Evolutionary conservation across 2,113 vertebrate genomes (phyloP).

Genomic region (Oryzias javanicus): DNA sequence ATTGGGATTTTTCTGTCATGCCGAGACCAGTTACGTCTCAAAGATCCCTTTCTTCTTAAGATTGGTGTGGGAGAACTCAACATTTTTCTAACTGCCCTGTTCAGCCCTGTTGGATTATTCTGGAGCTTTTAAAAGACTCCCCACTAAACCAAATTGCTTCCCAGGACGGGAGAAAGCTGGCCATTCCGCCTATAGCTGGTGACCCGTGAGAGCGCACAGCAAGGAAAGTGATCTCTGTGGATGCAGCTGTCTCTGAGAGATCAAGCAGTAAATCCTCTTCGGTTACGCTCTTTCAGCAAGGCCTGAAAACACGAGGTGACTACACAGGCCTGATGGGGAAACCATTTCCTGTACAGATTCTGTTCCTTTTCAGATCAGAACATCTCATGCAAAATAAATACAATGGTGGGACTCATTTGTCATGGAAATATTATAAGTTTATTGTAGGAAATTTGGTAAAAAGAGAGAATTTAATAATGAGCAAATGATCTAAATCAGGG

Average conservation of each 20-base stretch:
- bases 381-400: neutral
- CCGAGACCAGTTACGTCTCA: slow-evolving; percentile 20
- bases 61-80: neutral
- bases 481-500: too few species aligned
- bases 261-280: slow-evolving; percentile 48
- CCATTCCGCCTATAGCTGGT: slow-evolving; percentile 42
- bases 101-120: slow-evolving; percentile 24
- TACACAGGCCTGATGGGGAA: slow-evolving; percentile 11
- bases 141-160: slow-evolving; percentile 43
- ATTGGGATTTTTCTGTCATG: neutral
- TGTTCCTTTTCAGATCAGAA: slow-evolving; percentile 7
- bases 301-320: slow-evolving; percentile 35
- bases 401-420: neutral
- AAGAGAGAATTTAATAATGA: too few species aligned
- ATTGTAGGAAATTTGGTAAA: too few species aligned
- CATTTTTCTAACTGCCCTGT: neutral
- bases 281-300: slow-evolving; percentile 33
- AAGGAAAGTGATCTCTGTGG: slow-evolving; percentile 24
- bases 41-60: too few species aligned
- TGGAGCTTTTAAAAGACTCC: slow-evolving; percentile 22
- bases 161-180: slow-evolving; percentile 20
- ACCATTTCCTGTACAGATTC: slow-evolving; percentile 1
- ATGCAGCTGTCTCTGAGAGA: slow-evolving; percentile 46
- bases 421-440: too few species aligned
- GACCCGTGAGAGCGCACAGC: slow-evolving; percentile 13